A percentile compares a stretch with the other conserved stretches of the same genome.
Evolutionary conservation across 1,140 invertebrate species (phyloP).

Genomic region (Lamellibrachia luymesi): DNA sequence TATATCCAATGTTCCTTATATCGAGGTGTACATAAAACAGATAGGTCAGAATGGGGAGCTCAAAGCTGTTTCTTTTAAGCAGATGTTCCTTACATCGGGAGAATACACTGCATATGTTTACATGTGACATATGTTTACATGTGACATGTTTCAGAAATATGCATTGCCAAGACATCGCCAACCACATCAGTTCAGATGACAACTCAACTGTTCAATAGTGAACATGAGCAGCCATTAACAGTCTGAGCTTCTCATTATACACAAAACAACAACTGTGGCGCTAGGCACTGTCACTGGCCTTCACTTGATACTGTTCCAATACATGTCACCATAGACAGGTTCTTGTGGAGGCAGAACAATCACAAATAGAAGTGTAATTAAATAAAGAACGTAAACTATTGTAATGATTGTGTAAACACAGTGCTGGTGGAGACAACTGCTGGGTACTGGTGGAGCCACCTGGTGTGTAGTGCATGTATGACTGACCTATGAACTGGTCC

Average conservation of each 20-base stretch:
- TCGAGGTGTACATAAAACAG: too few relatives aligned
- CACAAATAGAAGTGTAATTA: background rate
- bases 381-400: background rate
- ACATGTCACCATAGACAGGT: background rate
- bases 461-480: background rate
- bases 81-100: too few relatives aligned
- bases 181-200: background rate
- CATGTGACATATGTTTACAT: too few relatives aligned
- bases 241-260: background rate
- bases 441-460: background rate
- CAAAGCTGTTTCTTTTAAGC: too few relatives aligned
- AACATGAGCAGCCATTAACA: background rate
- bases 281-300: background rate
- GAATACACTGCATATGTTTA: too few relatives aligned
- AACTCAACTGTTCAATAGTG: background rate
- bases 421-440: background rate
- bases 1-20: too few relatives aligned
- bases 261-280: background rate
- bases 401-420: too few relatives aligned
- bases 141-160: too few relatives aligned
- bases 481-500: constrained; percentile 36
- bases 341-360: background rate
- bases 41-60: too few relatives aligned
- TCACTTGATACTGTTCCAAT: background rate
- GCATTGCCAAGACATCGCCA: too few relatives aligned